Conservation (phyloP, 1,140 invertebrate genomes). For the Drosophila nigromelanica region DNA sequence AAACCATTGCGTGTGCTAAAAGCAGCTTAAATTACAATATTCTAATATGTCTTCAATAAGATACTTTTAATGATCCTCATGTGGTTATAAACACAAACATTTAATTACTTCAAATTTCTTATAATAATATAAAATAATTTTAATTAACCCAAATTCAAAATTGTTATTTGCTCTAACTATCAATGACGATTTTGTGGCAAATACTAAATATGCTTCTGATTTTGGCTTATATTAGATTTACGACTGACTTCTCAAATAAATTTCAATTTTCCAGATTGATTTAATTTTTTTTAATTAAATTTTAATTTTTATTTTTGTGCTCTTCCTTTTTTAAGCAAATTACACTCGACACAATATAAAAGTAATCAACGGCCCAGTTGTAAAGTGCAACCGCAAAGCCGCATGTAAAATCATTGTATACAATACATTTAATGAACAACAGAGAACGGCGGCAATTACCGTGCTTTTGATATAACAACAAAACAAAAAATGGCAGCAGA, state of each 20-base stretch:
- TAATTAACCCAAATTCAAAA: neutral
- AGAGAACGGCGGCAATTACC: constrained; percentile 50
- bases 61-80: constrained; percentile 9
- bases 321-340: constrained; percentile 7
- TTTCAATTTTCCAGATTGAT: too few species aligned
- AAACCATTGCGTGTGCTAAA: neutral
- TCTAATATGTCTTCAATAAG: neutral
- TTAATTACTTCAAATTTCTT: neutral
- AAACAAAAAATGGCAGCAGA: constrained; percentile 6
- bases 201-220: too few species aligned
- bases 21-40: constrained; percentile 11
- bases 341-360: constrained; percentile 49
- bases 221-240: neutral
- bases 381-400: constrained; percentile 61
- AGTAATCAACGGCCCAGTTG: constrained; percentile 35
- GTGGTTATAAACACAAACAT: neutral
- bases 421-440: constrained; percentile 69
- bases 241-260: too few species aligned
- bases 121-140: neutral
- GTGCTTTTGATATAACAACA: constrained; percentile 35
- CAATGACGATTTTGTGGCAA: too few species aligned
- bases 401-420: constrained; percentile 42
- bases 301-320: neutral
- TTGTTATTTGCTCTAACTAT: neutral
- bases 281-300: neutral